A percentile compares a stretch with the other conserved stretches of the same genome.
Evolutionary conservation across 2,113 vertebrate species (phyloP).

Genomic region (Leptocoma aspasia): DNA sequence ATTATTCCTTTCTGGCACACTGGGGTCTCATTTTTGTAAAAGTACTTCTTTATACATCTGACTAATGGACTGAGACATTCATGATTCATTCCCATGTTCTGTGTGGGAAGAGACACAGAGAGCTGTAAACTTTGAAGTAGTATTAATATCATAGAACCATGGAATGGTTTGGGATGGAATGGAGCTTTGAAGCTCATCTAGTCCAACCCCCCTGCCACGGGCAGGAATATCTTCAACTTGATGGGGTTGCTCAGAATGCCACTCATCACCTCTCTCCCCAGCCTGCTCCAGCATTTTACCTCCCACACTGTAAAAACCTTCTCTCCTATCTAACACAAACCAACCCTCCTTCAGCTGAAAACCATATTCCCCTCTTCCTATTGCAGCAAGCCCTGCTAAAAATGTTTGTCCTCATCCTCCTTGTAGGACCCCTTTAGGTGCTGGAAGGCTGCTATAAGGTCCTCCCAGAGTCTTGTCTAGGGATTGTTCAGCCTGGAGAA

Average conservation of each 20-base stretch:
- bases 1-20: background rate
- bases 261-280: background rate
- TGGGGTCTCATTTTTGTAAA: background rate
- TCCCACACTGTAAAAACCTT: background rate
- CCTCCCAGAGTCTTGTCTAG: background rate
- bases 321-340: background rate
- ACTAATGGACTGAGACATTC: background rate
- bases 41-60: background rate
- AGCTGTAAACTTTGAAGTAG: background rate
- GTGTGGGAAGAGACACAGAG: background rate
- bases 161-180: background rate
- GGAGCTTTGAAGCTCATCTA: background rate
- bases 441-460: background rate
- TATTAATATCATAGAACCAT: background rate
- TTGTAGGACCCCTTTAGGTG: background rate
- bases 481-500: background rate
- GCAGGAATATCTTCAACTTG: background rate
- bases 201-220: background rate
- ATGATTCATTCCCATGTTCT: background rate
- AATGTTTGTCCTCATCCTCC: background rate
- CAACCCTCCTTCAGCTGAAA: background rate
- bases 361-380: background rate
- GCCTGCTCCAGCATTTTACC: background rate
- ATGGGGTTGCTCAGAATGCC: fast-evolving
- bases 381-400: background rate